Conservation (phyloP, 2,888 invertebrate species). For the Orchestes rusci region DNA sequence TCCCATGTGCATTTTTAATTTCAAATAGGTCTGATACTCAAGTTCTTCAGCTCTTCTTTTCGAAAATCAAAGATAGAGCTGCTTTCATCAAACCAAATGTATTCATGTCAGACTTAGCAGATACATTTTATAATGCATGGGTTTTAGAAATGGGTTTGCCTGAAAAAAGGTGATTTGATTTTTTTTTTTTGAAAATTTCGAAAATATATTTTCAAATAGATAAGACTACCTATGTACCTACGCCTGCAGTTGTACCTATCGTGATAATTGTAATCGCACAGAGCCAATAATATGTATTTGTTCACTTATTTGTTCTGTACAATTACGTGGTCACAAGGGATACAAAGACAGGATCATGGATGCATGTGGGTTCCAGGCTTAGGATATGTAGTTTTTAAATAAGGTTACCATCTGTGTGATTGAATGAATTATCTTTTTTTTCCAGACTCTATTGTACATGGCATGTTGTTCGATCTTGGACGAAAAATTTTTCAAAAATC, state of each 20-base stretch:
- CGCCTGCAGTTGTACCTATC: no score
- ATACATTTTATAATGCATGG: conserved; percentile 6
- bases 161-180: conserved; percentile 2
- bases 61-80: background rate
- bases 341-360: no score
- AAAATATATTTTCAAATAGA: conserved; percentile 1
- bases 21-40: conserved; percentile 8
- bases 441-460: conserved; percentile 22
- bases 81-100: conserved; percentile 1
- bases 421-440: conserved; percentile 8
- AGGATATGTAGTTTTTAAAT: no score
- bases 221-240: no score
- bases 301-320: no score
- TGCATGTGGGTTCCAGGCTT: no score
- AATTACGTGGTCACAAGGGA: no score
- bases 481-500: conserved; percentile 19
- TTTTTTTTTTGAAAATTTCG: background rate
- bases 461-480: conserved; percentile 23
- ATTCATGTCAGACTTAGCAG: conserved; percentile 6
- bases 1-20: background rate
- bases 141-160: background rate
- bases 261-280: no score
- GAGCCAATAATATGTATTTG: no score
- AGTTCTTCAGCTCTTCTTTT: background rate
- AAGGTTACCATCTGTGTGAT: conserved; percentile 1